Evolutionary conservation across 37 sponge, comb jelly and placozoan species (phyloP).

Genomic region (Eunapius fragilis): DNA sequence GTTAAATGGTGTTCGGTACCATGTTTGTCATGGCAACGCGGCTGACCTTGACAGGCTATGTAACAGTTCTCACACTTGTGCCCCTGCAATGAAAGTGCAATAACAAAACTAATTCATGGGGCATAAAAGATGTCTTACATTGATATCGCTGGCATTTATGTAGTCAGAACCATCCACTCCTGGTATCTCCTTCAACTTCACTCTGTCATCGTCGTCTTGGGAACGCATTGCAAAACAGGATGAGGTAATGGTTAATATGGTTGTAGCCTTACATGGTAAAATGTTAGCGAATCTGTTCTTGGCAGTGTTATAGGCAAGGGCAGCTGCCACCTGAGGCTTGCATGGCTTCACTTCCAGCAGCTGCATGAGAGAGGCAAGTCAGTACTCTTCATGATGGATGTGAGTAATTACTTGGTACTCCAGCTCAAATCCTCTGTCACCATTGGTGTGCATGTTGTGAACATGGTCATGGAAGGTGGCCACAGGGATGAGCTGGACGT

Average conservation of each 20-base stretch:
- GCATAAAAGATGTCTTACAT: constrained; percentile 22
- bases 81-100: constrained; percentile 45
- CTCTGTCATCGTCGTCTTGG: constrained; percentile 61
- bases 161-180: constrained; percentile 60
- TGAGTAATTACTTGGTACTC: constrained; percentile 76
- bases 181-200: constrained; percentile 23
- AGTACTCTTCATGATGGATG: constrained; percentile 5
- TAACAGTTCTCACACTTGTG: constrained; percentile 52
- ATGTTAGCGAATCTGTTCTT: constrained; percentile 29
- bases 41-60: constrained; percentile 82
- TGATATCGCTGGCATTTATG: constrained; percentile 68
- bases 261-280: constrained; percentile 14
- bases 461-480: constrained; percentile 74
- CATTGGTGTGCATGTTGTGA: constrained; percentile 48
- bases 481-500: constrained; percentile 40
- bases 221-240: not conserved
- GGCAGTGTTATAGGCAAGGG: not conserved
- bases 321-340: not conserved
- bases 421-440: constrained; percentile 69
- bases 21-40: not conserved
- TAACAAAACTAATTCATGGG: not conserved
- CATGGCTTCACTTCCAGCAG: constrained; percentile 4
- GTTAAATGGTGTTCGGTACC: not conserved
- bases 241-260: not conserved
- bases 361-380: not conserved